Base-by-base conservation (phyloP, 2,888 invertebrate genomes). In the Trichopoda pennipes region DNA sequence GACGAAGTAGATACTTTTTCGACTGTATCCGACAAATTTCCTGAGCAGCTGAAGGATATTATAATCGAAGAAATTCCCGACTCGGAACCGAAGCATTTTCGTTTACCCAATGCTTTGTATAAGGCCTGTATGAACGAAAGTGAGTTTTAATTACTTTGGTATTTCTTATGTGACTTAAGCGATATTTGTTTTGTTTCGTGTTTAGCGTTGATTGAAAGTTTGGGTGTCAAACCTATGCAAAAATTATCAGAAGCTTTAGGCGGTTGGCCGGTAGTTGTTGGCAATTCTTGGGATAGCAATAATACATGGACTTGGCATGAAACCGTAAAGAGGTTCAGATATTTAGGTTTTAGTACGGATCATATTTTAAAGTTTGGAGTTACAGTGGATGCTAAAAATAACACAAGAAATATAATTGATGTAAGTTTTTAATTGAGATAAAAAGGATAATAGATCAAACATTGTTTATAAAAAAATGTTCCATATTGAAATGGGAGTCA, bases 211-310 rank as follows among this genome's bases (percentile, higher is more conserved):
- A 98, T 98, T 86, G 97, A 98, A 89, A 92, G 93, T 3, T 93
- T 95, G 63, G 98, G 97, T 0, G 90, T 96, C 55, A 91, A 92
- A 4, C 97, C 98, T 0, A 93, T 98, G 49, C 91, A 93, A 73
- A 92, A 93, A 0, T 94, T 97, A 88, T 91, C 98, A 72, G 92
- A 93, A 44, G 92, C 93, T n/a, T 92, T 98, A 23, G 98, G 98
- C 0, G 98, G 98, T 3, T 99, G 98, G 98, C 98, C 99, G 0
- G 95, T 96, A n/a, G 92, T 98, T 47, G 95, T 95, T 85, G 97
- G 95, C 0, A 92, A 94, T 38, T 84, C 89, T 0, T 98, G 97
- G 97, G 93, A 94, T 85, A 94, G 94, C 35, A 88, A 93, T 3
- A 76, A 87, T 35, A 90, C 92, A 12, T 98, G 96, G 92, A 93